Conservation (phyloP, 2,888 invertebrate species). For the Ryuthela nishihirai region DNA sequence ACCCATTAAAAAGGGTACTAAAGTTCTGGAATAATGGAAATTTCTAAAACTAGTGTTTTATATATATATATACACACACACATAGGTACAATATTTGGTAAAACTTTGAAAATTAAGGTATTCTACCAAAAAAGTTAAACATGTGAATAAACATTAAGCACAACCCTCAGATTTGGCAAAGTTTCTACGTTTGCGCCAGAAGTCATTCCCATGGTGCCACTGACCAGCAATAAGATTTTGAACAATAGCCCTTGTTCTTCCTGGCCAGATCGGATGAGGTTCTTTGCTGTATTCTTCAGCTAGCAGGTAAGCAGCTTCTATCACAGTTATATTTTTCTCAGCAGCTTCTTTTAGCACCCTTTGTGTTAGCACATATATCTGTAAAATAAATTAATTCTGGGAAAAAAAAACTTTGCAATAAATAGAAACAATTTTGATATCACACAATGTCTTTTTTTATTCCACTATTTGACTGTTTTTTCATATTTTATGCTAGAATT, state of each 20-base stretch:
- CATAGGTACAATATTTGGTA: too few relatives aligned
- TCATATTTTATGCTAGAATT: too few relatives aligned
- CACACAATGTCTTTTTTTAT: background rate
- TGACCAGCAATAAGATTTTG: slow-evolving; percentile 39
- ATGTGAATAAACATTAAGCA: slow-evolving; percentile 5
- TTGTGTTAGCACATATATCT: slow-evolving; percentile 40
- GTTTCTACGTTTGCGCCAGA: slow-evolving; percentile 32
- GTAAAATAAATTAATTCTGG: background rate
- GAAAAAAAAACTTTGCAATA: background rate
- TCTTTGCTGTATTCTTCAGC: slow-evolving; percentile 41
- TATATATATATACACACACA: too few relatives aligned
- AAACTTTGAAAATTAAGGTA: too few relatives aligned
- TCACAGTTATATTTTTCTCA: slow-evolving; percentile 41
- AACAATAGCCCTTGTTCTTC: slow-evolving; percentile 42
- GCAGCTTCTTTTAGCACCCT: slow-evolving; percentile 42
- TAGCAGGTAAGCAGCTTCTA: slow-evolving; percentile 42
- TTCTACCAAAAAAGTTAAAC: too few relatives aligned
- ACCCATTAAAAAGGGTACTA: too few relatives aligned
- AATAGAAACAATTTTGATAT: background rate
- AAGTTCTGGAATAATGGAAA: too few relatives aligned
- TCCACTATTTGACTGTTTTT: too few relatives aligned
- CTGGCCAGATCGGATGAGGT: slow-evolving; percentile 44
- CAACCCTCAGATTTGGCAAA: slow-evolving; percentile 28
- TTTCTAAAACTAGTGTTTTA: too few relatives aligned
- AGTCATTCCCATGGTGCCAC: slow-evolving; percentile 45